Percentiles rank a stretch among this genome's conserved stretches.
Conservation (phyloP, 2,888 invertebrate genomes). For the Hydriomena furcata region DNA sequence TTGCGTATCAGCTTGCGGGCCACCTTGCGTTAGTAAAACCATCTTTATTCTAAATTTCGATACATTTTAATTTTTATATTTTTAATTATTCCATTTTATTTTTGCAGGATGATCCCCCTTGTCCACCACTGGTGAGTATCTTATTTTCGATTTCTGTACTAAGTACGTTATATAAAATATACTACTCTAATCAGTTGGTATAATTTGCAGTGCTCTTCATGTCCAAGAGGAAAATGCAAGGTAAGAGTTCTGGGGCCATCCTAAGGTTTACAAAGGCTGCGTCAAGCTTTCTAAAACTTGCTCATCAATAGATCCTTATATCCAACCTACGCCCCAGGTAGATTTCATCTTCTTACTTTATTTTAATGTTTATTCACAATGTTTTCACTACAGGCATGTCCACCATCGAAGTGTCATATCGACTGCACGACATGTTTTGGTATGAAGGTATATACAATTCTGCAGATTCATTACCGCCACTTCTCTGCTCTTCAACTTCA, state of each 20-base stretch:
- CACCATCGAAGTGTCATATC: constrained; percentile 44
- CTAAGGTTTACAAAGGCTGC: too few species aligned
- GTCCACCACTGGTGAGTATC: constrained; percentile 33
- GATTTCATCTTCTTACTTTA: too few species aligned
- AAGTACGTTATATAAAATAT: not conserved
- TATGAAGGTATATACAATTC: constrained; percentile 52
- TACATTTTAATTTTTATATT: too few species aligned
- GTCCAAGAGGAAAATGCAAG: constrained; percentile 46
- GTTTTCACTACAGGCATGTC: constrained; percentile 41
- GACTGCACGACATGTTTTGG: constrained; percentile 54
- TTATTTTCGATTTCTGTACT: not conserved
- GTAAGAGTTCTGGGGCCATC: too few species aligned
- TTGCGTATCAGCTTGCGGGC: constrained; percentile 26
- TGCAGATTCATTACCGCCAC: too few species aligned
- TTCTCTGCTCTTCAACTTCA: too few species aligned
- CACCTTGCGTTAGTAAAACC: constrained; percentile 42
- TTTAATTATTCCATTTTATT: constrained; percentile 1
- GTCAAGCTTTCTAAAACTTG: too few species aligned
- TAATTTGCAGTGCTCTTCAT: constrained; percentile 41
- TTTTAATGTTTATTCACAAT: not conserved
- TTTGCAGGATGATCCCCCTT: constrained; percentile 36
- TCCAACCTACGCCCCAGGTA: too few species aligned
- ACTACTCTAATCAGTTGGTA: not conserved
- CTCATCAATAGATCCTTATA: too few species aligned
- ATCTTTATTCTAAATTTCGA: too few species aligned